Evolutionary conservation across 1,140 invertebrate genomes (phyloP).

Genomic region (Cydia strobilella): DNA sequence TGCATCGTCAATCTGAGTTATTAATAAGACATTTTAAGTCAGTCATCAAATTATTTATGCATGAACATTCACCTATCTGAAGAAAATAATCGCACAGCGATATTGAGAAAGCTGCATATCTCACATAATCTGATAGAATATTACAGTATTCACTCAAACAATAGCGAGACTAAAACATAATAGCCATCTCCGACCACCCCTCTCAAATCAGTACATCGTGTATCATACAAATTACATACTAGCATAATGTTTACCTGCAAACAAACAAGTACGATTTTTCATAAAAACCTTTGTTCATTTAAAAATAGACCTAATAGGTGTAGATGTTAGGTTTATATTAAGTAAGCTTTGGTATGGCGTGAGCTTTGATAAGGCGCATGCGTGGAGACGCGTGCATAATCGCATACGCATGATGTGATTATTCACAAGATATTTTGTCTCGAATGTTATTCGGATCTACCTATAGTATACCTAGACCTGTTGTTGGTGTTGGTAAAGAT

Average conservation of each 20-base stretch:
- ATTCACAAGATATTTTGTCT: conserved; percentile 4
- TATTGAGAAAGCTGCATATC: not conserved
- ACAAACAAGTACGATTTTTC: conserved; percentile 20
- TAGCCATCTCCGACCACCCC: not conserved
- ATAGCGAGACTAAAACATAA: conserved; percentile 10
- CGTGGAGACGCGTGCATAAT: conserved; percentile 49
- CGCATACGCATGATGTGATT: conserved; percentile 34
- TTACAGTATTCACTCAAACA: conserved; percentile 6
- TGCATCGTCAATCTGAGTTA: no score
- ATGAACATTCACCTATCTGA: not conserved
- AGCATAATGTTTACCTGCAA: conserved; percentile 14
- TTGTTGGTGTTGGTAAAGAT: no score
- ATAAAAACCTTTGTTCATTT: not conserved
- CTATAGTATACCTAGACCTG: no score
- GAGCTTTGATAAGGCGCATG: conserved; percentile 24
- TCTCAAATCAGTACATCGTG: not conserved
- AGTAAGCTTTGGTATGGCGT: conserved; percentile 41
- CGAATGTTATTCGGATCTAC: no score
- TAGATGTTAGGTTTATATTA: not conserved
- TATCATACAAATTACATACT: conserved; percentile 30
- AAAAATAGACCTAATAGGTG: not conserved
- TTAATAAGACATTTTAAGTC: not conserved
- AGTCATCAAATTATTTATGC: no score
- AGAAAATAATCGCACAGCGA: not conserved
- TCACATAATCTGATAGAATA: conserved; percentile 6